Evolutionary conservation across 2,888 invertebrate species (phyloP).

Genomic region (Ashinkailepas kermadecensis): DNA sequence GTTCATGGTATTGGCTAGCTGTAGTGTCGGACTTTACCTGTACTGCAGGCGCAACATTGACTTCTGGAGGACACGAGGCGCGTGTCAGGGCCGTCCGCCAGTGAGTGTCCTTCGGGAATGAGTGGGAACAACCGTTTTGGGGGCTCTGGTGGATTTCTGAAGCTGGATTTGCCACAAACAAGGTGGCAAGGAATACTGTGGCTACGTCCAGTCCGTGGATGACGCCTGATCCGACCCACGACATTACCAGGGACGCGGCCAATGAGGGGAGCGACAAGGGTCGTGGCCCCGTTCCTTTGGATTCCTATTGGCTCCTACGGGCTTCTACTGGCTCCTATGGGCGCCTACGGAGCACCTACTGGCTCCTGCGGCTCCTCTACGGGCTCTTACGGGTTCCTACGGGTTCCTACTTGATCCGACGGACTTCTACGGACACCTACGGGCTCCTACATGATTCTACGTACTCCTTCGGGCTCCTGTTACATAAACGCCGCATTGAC

Average conservation of each 20-base stretch:
- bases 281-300: too few species aligned
- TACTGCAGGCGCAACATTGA: not conserved
- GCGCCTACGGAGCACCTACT: too few species aligned
- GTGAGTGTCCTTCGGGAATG: not conserved
- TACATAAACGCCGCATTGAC: too few species aligned
- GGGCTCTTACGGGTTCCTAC: too few species aligned
- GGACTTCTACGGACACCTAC: too few species aligned
- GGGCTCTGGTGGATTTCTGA: not conserved
- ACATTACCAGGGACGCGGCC: not conserved
- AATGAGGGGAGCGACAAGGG: too few species aligned
- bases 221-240: not conserved
- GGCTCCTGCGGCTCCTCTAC: too few species aligned
- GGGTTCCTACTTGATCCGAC: too few species aligned
- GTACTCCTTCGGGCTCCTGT: too few species aligned
- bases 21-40: not conserved
- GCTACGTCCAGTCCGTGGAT: not conserved
- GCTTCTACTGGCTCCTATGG: too few species aligned
- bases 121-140: not conserved
- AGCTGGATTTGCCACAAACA: not conserved
- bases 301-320: too few species aligned
- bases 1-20: conserved; percentile 26
- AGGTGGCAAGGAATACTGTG: not conserved
- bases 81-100: not conserved
- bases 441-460: too few species aligned
- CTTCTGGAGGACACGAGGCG: not conserved